Base-by-base conservation (phyloP, 2,888 invertebrate genomes). In the Ormyrus thymus region DNA sequence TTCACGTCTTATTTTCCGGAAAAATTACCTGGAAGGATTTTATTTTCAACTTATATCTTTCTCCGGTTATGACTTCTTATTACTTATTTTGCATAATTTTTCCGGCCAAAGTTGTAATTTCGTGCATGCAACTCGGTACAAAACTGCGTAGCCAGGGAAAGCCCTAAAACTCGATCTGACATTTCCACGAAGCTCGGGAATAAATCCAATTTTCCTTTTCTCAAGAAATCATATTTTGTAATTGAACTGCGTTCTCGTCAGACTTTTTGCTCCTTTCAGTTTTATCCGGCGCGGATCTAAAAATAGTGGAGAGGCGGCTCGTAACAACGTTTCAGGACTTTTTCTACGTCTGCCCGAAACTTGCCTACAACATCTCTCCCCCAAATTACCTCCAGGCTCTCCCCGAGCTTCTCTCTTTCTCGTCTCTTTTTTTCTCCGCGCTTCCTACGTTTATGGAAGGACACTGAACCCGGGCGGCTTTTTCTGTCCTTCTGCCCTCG, bases 291-390 rank as follows among this genome's bases (percentile, higher is more conserved):
- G 9, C 6, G 1, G 5, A 50, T 58, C 74, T 66, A 59, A 75
- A 59, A 75, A 66, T 75, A 73, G n/a, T 6, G 15, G 15, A 11
- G 11, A 46, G 9, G 1, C n/a, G 13, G 58, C n/a, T n/a, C 29
- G 43, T 29, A 66, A 66, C n/a, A 55, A 43, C 10, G 15, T 56
- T 43, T n/a, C 62, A n/a, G 10, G 68, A 51, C 46, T 76, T 69
- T 76, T 70, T 64, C 64, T 64, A 15, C 45, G 50, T 70, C 69
- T 66, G 43, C 15, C 29, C 55, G 62, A 55, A 69, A 76, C 48
- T 76, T 43, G 43, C 15, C 51, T 65, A 43, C 13, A 58, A 43
- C 56, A 13, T 68, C 58, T 65, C 56, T 65, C 45, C 73, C n/a
- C 45, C 29, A 4, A 45, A 61, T 61, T 71, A 51, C 13, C 72